Percentiles rank a stretch among this genome's conserved stretches.
Evolutionary conservation across 2,113 vertebrate species (phyloP).

Genomic region (Azemiops feae): DNA sequence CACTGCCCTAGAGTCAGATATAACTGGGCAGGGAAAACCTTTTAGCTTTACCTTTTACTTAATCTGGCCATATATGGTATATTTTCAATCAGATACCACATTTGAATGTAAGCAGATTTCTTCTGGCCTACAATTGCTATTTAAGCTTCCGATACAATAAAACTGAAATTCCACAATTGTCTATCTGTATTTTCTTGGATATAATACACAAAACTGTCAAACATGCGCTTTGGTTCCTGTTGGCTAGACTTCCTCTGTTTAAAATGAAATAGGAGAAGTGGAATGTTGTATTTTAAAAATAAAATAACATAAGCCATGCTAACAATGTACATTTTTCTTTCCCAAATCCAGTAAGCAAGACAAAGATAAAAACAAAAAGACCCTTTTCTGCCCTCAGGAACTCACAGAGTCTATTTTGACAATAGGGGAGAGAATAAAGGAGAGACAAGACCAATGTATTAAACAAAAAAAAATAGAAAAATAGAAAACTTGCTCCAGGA

Average conservation of each 20-base stretch:
- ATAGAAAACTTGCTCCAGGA: conserved; percentile 46
- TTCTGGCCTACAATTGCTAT: not conserved
- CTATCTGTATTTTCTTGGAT: not conserved
- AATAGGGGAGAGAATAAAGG: no score
- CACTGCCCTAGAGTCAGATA: not conserved
- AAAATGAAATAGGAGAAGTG: not conserved
- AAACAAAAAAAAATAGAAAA: not conserved
- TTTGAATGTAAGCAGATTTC: not conserved
- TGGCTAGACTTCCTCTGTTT: not conserved
- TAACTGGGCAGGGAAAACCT: not conserved
- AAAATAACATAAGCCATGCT: not conserved
- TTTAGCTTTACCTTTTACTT: no score
- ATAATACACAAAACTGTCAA: not conserved
- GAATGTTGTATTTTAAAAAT: not conserved
- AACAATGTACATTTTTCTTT: not conserved
- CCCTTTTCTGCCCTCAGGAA: not conserved
- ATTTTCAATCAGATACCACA: not conserved
- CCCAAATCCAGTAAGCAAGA: not conserved
- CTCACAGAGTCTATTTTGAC: not conserved
- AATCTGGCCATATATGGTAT: no score
- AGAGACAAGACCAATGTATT: not conserved
- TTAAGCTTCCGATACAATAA: not conserved
- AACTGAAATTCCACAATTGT: not conserved
- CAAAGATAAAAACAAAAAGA: not conserved
- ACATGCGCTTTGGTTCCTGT: not conserved